Evolutionary conservation across 1,140 invertebrate species (phyloP).

Genomic region (Panagrolaimus sp.): DNA sequence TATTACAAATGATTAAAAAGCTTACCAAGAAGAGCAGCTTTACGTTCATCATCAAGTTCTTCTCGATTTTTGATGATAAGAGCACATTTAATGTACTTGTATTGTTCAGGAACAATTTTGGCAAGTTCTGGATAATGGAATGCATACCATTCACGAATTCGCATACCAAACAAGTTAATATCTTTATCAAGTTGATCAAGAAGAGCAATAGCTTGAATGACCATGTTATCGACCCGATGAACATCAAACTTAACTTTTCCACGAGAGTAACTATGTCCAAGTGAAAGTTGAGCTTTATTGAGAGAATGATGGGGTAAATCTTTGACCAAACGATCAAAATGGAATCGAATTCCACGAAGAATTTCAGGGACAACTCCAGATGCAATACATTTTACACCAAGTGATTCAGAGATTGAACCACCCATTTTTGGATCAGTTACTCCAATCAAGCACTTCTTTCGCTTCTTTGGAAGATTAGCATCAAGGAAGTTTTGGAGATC

Average conservation of each 20-base stretch:
- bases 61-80: conserved; percentile 85
- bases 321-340: conserved; percentile 84
- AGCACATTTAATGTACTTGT: conserved; percentile 73
- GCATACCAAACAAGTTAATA: conserved; percentile 96
- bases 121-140: conserved; percentile 98
- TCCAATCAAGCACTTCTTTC: conserved; percentile 72
- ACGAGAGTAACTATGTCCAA: conserved; percentile 87
- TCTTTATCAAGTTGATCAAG: conserved; percentile 98
- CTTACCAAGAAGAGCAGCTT: conserved; percentile 18
- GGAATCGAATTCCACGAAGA: conserved; percentile 79
- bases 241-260: conserved; percentile 96
- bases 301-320: conserved; percentile 76
- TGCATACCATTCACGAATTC: conserved; percentile 80
- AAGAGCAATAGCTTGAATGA: conserved; percentile 93
- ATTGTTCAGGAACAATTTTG: conserved; percentile 92
- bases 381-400: conserved; percentile 67
- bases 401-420: conserved; percentile 76
- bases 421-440: conserved; percentile 83
- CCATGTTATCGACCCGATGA: conserved; percentile 97
- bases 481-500: conserved; percentile 84
- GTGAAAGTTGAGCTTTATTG: conserved; percentile 82
- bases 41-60: conserved; percentile 66
- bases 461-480: conserved; percentile 78
- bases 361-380: conserved; percentile 84
- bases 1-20: conserved; percentile 4